A percentile compares a stretch with the other conserved stretches of the same genome.
Conservation (phyloP, 2,888 invertebrate species). For the Ochropleura leucogaster region DNA sequence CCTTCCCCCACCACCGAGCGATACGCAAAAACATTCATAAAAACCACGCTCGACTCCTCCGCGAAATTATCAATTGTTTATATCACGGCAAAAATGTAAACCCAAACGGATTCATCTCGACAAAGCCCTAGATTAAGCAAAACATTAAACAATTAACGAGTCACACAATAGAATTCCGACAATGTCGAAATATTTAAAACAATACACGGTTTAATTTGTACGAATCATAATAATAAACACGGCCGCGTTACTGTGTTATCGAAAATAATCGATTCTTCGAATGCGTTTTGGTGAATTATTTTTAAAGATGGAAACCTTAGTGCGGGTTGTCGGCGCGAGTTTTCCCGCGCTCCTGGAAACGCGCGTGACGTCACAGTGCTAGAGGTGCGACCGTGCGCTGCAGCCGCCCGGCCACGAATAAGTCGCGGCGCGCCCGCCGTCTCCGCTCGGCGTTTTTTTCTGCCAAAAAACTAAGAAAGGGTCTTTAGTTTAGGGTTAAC, state of each 20-base stretch:
- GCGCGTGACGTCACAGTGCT: constrained; percentile 71
- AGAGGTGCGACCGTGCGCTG: constrained; percentile 82
- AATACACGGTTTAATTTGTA: constrained; percentile 85
- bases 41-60: constrained; percentile 86
- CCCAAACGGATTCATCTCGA: constrained; percentile 79
- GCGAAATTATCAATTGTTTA: constrained; percentile 89
- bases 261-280: constrained; percentile 74
- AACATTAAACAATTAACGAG: constrained; percentile 85
- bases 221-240: constrained; percentile 86
- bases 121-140: constrained; percentile 81
- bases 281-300: constrained; percentile 71
- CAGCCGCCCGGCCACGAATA: constrained; percentile 88
- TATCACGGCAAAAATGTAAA: constrained; percentile 85
- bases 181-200: constrained; percentile 87
- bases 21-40: constrained; percentile 90
- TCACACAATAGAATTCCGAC: constrained; percentile 86
- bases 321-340: constrained; percentile 72
- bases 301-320: constrained; percentile 67
- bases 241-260: constrained; percentile 78
- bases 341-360: constrained; percentile 87
- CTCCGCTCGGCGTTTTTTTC: constrained; percentile 81
- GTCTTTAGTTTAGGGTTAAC: constrained; percentile 86
- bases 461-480: constrained; percentile 88
- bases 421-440: constrained; percentile 74
- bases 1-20: constrained; percentile 86